Base-by-base conservation (phyloP, 2,888 invertebrate genomes). In the Boloria selene region DNA sequence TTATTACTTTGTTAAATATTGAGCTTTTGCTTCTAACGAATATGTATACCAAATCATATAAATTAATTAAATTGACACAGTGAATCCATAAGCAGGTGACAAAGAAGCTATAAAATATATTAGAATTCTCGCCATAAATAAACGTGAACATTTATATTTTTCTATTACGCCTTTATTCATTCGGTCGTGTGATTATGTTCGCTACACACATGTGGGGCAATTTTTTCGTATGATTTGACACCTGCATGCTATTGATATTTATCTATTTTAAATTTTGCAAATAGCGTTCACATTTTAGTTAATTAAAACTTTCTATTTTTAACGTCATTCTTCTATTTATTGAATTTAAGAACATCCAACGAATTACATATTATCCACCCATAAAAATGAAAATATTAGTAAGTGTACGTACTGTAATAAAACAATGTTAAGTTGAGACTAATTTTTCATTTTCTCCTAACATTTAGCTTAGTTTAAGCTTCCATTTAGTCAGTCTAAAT, bases 131-230 rank as follows among this genome's bases (percentile, higher is more conserved):
- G 64, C 64, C n/a, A 59, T 65, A 60, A 65, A 67, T 69, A 55
- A 60, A 55, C 38, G 58, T 63, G 59, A 58, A 64, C 66, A 59
- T 66, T 66, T 59, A 55, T 65, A 69, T 49, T 70, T 61, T 63
- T 64, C 64, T 56, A 62, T 67, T 58, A 59, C 44, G 45, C 47
- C 52, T 45, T 31, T 52, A 53, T 61, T 56, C 72, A 71, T 68
- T 68, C 67, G 55, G 54, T 70, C 58, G 69, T 67, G 65, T 73
- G 70, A 74, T 74, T 68, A 52, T 55, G 71, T 76, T 73, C 17
- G 76, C 45, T 65, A 52, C 70, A 71, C 67, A 65, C 74, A 72
- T 74, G 72, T 74, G 73, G 67, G 18, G 55, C 14, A 10, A 49
- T 26, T 26, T 17, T 38, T 26, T 50, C 42, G 50, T 53, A 51